phyloP scores from a whole-genome alignment of 2,113 vertebrate species.

The Alaudala cheleensis region DNA sequence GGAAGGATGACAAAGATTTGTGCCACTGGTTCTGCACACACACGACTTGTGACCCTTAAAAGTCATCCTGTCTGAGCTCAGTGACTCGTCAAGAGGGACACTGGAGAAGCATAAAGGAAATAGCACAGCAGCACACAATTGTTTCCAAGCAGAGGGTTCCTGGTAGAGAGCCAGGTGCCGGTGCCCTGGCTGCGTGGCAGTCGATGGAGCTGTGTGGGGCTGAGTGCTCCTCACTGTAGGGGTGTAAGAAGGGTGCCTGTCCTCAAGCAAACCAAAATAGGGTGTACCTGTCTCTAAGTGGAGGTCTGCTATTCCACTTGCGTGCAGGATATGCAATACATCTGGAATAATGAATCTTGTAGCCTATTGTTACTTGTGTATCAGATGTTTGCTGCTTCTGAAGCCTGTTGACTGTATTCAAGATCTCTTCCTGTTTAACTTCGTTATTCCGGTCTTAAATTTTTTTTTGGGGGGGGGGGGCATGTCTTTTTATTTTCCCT shows the following conservation, averaged over 20 bases:
- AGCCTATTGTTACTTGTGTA: constrained; percentile 28
- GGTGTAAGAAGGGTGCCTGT: not conserved
- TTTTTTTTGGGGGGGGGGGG: not conserved
- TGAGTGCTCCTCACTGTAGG: fast-evolving
- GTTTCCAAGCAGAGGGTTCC: not conserved
- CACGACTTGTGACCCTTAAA: not conserved
- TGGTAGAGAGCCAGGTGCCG: not conserved
- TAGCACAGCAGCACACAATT: not conserved
- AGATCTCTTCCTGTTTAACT: not conserved
- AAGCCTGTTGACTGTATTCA: constrained; percentile 19
- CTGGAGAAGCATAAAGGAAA: not conserved
- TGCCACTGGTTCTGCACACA: not conserved
- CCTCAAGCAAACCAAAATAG: not conserved
- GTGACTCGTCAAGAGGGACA: not conserved
- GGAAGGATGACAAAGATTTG: not conserved
- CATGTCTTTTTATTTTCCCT: not conserved
- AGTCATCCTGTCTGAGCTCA: not conserved
- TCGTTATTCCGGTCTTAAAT: not conserved
- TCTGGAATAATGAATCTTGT: constrained; percentile 43
- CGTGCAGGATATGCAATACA: not conserved
- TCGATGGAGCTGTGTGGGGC: not conserved
- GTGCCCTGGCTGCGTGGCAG: fast-evolving
- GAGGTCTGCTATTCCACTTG: not conserved
- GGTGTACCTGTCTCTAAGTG: not conserved
- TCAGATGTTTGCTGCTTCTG: not conserved